Base-by-base conservation (phyloP, 2,888 invertebrate genomes). In the Odontomyia ornata region DNA sequence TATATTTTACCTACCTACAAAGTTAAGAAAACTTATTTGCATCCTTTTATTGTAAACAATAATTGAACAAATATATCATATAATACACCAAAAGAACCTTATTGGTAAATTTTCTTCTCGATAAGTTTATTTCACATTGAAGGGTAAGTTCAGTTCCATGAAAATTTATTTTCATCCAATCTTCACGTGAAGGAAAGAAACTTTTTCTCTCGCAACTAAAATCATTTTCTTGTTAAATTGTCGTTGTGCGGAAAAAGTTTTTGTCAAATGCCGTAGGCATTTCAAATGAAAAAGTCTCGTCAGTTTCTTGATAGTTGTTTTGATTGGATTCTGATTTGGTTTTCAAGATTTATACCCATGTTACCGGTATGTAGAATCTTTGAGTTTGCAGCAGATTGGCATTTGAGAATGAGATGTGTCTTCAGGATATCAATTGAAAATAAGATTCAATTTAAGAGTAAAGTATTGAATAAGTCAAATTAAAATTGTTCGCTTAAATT, bases 141-240 rank as follows among this genome's bases (percentile, higher is more conserved):
- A 25, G 62, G 27, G 27, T 62, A 62, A 62, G 62, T 62, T 62
- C 5, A 36, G 36, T 36, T 62, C 27, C 62, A 27, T 25, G 15
- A 62, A 27, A 62, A 65, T 36, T 65, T 65, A 65, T 65, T 65
- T 28, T 65, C 15, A 65, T 65, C 65, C 30, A 65, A 65, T 65
- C 30, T 65, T 52, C 52, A 52, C 52, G 52, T 52, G 60, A 23
- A 60, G 36, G 36, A 3, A 36, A 36, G 36, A 60, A 60, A 60
- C 60, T 60, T 60, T 60, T 72, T 72, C 36, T n/a, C 73, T n/a
- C n/a, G 13, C 9, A 73, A 73, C 73, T 73, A 73, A 73, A 73
- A 73, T 73, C 73, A 23, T 73, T 73, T 73, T 43, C 57, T 73
- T 73, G 73, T 73, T 73, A 36, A 60, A 57, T 73, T 60, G 36